A percentile compares a stretch with the other conserved stretches of the same genome.
These are phyloP conservation scores for Montipora capricornis DNA, from an alignment of 64 coral and sea anemone genomes.

Conservation along the genomic window DNA sequence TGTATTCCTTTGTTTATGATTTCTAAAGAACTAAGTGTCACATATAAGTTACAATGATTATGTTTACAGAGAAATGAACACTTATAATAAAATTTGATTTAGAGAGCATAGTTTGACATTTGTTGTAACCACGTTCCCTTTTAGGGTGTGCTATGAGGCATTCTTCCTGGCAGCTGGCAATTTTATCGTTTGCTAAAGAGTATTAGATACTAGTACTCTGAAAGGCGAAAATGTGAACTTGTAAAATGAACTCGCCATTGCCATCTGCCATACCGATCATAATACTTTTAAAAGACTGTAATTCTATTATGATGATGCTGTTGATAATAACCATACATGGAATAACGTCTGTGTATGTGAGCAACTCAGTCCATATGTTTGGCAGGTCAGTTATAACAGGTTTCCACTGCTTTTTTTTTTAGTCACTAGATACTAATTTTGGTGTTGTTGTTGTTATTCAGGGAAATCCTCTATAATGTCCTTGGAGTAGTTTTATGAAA, in stretches of 20 bases:
- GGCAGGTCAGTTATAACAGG: background rate
- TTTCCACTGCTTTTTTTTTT: background rate
- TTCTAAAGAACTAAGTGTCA: background rate
- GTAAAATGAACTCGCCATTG: background rate
- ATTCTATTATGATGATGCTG: background rate
- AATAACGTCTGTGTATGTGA: background rate
- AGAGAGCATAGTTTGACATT: too few species aligned
- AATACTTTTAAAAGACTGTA: background rate
- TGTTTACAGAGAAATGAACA: too few species aligned
- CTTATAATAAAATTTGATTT: too few species aligned
- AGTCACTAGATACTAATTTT: background rate
- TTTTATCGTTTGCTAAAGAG: too few species aligned
- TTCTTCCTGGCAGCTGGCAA: too few species aligned
- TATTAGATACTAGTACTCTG: too few species aligned
- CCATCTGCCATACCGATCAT: background rate
- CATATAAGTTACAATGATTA: background rate
- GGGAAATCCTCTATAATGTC: background rate
- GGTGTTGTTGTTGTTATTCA: background rate
- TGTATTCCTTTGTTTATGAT: background rate
- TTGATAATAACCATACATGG: background rate
- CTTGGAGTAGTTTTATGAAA: background rate
- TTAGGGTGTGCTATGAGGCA: too few species aligned
- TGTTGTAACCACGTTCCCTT: too few species aligned
- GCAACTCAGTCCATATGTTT: background rate
- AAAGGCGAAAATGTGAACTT: background rate